These are phyloP conservation scores for Noctua fimbriata DNA, from an alignment of 2,888 invertebrate genomes.

Conservation along the genomic window DNA sequence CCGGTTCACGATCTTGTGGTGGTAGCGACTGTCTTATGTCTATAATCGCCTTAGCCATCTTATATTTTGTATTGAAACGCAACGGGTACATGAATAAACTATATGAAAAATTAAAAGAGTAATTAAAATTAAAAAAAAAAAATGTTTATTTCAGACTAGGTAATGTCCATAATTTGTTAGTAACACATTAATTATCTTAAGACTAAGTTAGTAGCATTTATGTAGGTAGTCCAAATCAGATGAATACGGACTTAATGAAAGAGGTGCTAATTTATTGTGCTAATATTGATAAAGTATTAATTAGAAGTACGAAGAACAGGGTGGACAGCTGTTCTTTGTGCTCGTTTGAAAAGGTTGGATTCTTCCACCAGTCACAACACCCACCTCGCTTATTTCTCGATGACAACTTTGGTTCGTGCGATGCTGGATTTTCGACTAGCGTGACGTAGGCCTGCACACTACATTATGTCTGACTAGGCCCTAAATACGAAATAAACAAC, in stretches of 20 bases:
- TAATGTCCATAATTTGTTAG: too few species aligned
- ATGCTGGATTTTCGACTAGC: not conserved
- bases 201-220: too few species aligned
- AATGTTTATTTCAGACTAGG: too few species aligned
- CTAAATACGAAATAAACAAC: not conserved
- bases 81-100: constrained; percentile 77
- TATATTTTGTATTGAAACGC: constrained; percentile 78
- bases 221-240: too few species aligned
- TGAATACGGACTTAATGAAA: too few species aligned
- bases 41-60: constrained; percentile 72
- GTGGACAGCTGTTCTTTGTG: not conserved
- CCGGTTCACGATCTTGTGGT: constrained; percentile 68
- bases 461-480: not conserved
- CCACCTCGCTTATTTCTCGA: not conserved
- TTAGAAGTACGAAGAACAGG: not conserved
- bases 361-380: not conserved
- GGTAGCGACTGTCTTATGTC: constrained; percentile 82
- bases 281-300: not conserved
- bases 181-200: too few species aligned
- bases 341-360: not conserved
- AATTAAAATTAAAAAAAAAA: too few species aligned
- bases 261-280: too few species aligned
- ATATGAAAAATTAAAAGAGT: too few species aligned
- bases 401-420: not conserved
- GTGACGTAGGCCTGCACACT: not conserved